phyloP scores from a whole-genome alignment of 92 coral and sea anemone species.

The Parazoanthus darwini region DNA sequence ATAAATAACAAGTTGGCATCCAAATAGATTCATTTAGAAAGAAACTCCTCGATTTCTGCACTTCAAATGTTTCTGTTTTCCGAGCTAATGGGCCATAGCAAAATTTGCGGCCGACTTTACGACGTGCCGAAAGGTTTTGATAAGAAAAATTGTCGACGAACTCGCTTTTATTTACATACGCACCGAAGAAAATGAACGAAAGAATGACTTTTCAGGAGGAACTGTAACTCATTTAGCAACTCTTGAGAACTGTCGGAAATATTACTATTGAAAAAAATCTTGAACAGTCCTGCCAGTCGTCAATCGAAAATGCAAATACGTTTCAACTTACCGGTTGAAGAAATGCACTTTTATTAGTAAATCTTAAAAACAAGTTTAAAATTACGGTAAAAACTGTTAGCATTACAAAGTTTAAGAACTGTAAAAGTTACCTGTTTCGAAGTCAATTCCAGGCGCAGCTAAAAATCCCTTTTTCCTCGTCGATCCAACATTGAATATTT shows the following conservation, averaged over 20 bases:
- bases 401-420: not conserved
- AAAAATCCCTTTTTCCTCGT: not conserved
- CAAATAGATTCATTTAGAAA: constrained; percentile 11
- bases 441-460: not conserved
- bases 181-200: not conserved
- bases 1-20: not conserved
- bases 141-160: not conserved
- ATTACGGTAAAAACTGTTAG: not conserved
- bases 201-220: not conserved
- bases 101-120: constrained; percentile 1
- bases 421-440: constrained; percentile 6
- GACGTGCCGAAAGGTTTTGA: not conserved
- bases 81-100: constrained; percentile 1
- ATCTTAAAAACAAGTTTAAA: not conserved
- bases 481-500: constrained; percentile 35
- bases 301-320: constrained; percentile 19
- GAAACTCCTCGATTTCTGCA: not conserved
- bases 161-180: not conserved
- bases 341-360: constrained; percentile 2
- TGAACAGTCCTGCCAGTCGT: not conserved
- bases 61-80: not conserved
- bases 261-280: not conserved
- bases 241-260: not conserved
- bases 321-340: not conserved
- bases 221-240: not conserved